A percentile compares a stretch with the other conserved stretches of the same genome.
These are phyloP conservation scores for Morpho helenor DNA, from an alignment of 2,888 invertebrate genomes.

Conservation along the genomic window DNA sequence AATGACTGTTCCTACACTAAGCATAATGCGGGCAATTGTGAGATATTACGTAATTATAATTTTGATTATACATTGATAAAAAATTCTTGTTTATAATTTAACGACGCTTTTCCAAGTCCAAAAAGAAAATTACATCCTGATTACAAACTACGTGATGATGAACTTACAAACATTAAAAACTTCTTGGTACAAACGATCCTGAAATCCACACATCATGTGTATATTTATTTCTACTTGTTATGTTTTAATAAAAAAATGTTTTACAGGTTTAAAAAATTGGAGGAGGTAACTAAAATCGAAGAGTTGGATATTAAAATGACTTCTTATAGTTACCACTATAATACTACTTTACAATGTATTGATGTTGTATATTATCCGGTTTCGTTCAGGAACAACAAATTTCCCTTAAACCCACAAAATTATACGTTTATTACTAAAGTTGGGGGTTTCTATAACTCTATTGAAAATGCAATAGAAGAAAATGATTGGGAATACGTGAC, in stretches of 20 bases:
- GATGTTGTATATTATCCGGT: constrained; percentile 70
- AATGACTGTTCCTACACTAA: too few relatives aligned
- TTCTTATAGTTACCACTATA: constrained; percentile 51
- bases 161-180: too few relatives aligned
- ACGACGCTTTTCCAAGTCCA: too few relatives aligned
- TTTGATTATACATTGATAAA: too few relatives aligned
- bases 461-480: constrained; percentile 15
- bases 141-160: too few relatives aligned
- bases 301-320: constrained; percentile 65
- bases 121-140: too few relatives aligned
- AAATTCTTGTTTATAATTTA: too few relatives aligned
- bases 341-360: constrained; percentile 50
- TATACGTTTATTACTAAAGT: constrained; percentile 38
- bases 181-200: too few relatives aligned
- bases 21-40: too few relatives aligned
- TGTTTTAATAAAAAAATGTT: background rate
- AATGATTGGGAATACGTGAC: constrained; percentile 34
- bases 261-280: constrained; percentile 56
- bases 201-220: too few relatives aligned
- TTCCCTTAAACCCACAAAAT: constrained; percentile 59
- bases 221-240: too few relatives aligned
- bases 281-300: constrained; percentile 56
- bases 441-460: background rate
- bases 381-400: constrained; percentile 67
- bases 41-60: too few relatives aligned